A percentile compares a stretch with the other conserved stretches of the same genome.
Conservation (phyloP, 1,140 invertebrate species). For the Drosophila bifasciata region DNA sequence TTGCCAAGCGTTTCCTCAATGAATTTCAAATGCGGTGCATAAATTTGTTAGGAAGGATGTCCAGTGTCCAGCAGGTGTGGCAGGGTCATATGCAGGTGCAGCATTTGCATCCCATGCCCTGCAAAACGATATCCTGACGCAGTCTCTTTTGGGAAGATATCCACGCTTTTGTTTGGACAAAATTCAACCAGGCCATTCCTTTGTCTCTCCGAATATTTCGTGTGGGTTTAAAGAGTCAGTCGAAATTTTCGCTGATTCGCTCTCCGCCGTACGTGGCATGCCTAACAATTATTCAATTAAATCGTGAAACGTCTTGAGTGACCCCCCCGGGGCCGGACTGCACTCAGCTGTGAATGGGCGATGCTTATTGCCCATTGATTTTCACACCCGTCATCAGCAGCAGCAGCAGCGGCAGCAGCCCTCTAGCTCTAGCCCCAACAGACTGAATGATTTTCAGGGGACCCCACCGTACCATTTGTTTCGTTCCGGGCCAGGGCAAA, state of each 20-base stretch:
- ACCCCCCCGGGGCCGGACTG: constrained; percentile 42
- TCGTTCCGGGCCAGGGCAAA: constrained; percentile 13
- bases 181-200: not conserved
- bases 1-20: constrained; percentile 18
- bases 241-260: constrained; percentile 41
- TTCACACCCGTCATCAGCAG: constrained; percentile 47
- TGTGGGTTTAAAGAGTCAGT: not conserved
- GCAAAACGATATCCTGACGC: constrained; percentile 46
- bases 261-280: constrained; percentile 57
- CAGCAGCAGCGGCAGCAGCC: too few species aligned
- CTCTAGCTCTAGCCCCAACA: constrained; percentile 4
- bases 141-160: constrained; percentile 47
- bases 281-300: constrained; percentile 83
- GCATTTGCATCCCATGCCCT: constrained; percentile 38
- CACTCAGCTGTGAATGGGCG: constrained; percentile 48
- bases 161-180: constrained; percentile 17
- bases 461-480: constrained; percentile 17
- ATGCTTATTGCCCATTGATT: constrained; percentile 46
- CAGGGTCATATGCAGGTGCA: constrained; percentile 15
- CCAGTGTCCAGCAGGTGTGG: constrained; percentile 32
- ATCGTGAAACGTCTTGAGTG: constrained; percentile 68
- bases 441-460: too few species aligned
- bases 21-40: constrained; percentile 65
- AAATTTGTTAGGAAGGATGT: constrained; percentile 42
- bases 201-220: constrained; percentile 13